Base-by-base conservation (phyloP, 1,140 invertebrate species). In the Reticulitermes speratus region DNA sequence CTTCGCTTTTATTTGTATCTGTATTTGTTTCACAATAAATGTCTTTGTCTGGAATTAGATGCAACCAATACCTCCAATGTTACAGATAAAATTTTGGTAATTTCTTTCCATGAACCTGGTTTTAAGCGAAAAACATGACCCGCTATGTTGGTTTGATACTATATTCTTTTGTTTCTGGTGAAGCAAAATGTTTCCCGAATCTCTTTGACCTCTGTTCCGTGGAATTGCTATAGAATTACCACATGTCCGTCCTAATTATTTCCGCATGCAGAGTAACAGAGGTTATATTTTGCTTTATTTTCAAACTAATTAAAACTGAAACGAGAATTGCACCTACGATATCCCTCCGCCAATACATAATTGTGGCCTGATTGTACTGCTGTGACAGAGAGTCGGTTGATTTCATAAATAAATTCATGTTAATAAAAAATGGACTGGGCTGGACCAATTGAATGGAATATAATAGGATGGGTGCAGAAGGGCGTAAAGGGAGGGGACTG, bases 381-480 rank as follows among this genome's bases (percentile, higher is more conserved):
- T 21, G 52, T 55, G 65, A 75, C 65, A 75, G 25, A 16, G 65
- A 25, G 25, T 75, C 38, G 65, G 65, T 11, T 75, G 65, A 75
- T 75, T 75, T 75, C 65, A 75, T 75, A 75, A 75, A 75, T 75
- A 75, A n/a, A 75, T 75, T 75, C 65, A 75, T 75, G 65, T 75
- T 75, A 75, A 75, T 75, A 75, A 75, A 55, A 75, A 75, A 75
- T 75, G 65, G 65, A 75, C 25, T 30, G 65, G 25, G n/a, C n/a
- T 45, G 83, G 45, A 32, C 45, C 19, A 44, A n/a, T 45, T 25
- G 83, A 21, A 23, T 45, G 83, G 83, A 7, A 25, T 45, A 25
- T 12, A 44, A 45, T 12, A 44, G 44, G 83, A 45, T 45, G n/a
- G 45, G 48, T 55, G 45, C 19, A 55, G 14, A 52, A 9, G 45